Evolutionary conservation across 2,797 vertebrate species (phyloP).

Genomic region (Valencia hispanica): DNA sequence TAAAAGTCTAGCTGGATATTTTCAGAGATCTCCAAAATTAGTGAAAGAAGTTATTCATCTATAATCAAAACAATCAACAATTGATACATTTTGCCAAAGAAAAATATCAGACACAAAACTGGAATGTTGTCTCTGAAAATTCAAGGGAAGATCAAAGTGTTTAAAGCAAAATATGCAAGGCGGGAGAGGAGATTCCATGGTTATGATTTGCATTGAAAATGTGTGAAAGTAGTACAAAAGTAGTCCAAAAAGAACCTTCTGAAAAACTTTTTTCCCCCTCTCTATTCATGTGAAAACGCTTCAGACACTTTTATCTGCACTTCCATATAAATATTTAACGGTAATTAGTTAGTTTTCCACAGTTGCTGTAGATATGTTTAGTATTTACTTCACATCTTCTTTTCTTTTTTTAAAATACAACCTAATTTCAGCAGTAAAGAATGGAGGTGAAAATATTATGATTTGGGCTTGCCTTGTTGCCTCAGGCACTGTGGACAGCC

Average conservation of each 20-base stretch:
- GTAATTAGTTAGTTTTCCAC: neutral
- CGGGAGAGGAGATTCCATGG: neutral
- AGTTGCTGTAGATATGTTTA: neutral
- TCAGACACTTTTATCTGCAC: neutral
- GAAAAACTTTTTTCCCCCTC: neutral
- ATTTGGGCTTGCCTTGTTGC: neutral
- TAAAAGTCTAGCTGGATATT: neutral
- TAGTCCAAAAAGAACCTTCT: neutral
- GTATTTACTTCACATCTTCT: neutral
- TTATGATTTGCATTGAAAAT: neutral
- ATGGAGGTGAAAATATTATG: neutral
- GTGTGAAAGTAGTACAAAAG: neutral
- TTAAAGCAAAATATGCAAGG: neutral
- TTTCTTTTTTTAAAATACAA: neutral
- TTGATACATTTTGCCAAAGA: too few species aligned
- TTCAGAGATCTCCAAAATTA: neutral
- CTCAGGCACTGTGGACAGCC: neutral
- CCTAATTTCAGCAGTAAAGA: neutral
- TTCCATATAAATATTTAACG: neutral
- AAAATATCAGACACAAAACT: neutral
- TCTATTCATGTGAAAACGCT: neutral
- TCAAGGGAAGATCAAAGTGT: neutral
- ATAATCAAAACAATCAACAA: too few species aligned
- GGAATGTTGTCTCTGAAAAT: neutral
- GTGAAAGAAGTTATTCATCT: neutral